Conservation (phyloP, 2,888 invertebrate species). For the Rhingia rostrata region DNA sequence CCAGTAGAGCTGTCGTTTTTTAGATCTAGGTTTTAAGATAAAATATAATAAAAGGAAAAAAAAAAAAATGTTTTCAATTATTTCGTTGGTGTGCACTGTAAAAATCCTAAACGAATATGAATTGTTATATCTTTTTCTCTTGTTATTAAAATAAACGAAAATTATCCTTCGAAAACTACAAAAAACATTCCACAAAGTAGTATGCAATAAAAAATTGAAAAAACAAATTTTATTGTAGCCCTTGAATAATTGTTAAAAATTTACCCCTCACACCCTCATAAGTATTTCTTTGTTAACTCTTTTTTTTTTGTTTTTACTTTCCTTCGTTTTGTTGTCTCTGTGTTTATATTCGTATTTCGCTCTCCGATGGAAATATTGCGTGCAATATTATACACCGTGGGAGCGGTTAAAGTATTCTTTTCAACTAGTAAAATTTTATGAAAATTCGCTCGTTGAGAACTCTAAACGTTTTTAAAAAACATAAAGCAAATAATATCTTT, state of each 20-base stretch:
- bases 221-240: slow-evolving; percentile 43
- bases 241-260: slow-evolving; percentile 56
- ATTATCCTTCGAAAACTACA: slow-evolving; percentile 49
- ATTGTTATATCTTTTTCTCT: slow-evolving; percentile 61
- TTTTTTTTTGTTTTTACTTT: slow-evolving; percentile 32
- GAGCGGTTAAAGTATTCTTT: slow-evolving; percentile 67
- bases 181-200: slow-evolving; percentile 67
- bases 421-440: slow-evolving; percentile 52
- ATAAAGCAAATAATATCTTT: slow-evolving; percentile 57
- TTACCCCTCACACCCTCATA: slow-evolving; percentile 50
- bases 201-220: slow-evolving; percentile 59
- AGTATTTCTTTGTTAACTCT: slow-evolving; percentile 67
- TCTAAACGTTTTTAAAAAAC: slow-evolving; percentile 34
- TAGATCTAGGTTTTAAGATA: slow-evolving; percentile 61
- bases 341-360: slow-evolving; percentile 49
- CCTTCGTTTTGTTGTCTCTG: slow-evolving; percentile 45
- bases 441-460: slow-evolving; percentile 63
- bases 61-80: slow-evolving; percentile 49
- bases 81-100: slow-evolving; percentile 46
- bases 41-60: slow-evolving; percentile 11
- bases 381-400: slow-evolving; percentile 54
- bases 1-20: slow-evolving; percentile 47
- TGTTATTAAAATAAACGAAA: slow-evolving; percentile 53
- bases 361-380: slow-evolving; percentile 52
- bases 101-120: slow-evolving; percentile 49